A percentile compares a stretch with the other conserved stretches of the same genome.
These are phyloP conservation scores for Triplophysa yarkandensis DNA, from an alignment of 2,797 vertebrate species.

Conservation along the genomic window DNA sequence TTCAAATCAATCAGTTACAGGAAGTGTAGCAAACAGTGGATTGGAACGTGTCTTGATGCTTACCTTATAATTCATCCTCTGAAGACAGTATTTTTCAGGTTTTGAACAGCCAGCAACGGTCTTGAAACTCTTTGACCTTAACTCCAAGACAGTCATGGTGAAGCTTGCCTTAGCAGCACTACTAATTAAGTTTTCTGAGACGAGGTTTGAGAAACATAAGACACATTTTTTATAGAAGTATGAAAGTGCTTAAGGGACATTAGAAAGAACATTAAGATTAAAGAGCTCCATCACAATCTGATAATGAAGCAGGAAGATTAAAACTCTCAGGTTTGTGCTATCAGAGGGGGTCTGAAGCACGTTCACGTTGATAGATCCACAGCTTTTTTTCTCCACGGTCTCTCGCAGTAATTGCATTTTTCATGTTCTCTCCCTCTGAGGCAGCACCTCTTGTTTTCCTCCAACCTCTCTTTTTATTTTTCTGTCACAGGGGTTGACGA, in stretches of 20 bases:
- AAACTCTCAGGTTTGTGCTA: not conserved
- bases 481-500: conserved; percentile 50
- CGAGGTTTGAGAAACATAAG: not conserved
- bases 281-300: conserved; percentile 12
- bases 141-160: not conserved
- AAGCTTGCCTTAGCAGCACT: not conserved
- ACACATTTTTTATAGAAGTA: not conserved
- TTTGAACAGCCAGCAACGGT: not conserved
- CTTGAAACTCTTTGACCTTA: not conserved
- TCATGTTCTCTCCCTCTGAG: conserved; percentile 36
- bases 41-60: too few species aligned
- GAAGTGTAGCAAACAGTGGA: too few species aligned
- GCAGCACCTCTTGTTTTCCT: conserved; percentile 49
- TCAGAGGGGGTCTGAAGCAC: not conserved
- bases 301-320: conserved; percentile 9
- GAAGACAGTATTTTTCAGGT: too few species aligned
- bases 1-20: too few species aligned
- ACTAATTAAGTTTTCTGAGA: not conserved
- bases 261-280: conserved; percentile 15
- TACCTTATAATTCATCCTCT: too few species aligned
- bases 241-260: conserved; percentile 9
- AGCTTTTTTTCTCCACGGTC: conserved; percentile 25
- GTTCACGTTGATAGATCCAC: conserved; percentile 32
- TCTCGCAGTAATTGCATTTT: conserved; percentile 51
- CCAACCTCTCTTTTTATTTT: conserved; percentile 47